phyloP scores from a whole-genome alignment of 1,140 invertebrate species.

The Reticulitermes speratus region DNA sequence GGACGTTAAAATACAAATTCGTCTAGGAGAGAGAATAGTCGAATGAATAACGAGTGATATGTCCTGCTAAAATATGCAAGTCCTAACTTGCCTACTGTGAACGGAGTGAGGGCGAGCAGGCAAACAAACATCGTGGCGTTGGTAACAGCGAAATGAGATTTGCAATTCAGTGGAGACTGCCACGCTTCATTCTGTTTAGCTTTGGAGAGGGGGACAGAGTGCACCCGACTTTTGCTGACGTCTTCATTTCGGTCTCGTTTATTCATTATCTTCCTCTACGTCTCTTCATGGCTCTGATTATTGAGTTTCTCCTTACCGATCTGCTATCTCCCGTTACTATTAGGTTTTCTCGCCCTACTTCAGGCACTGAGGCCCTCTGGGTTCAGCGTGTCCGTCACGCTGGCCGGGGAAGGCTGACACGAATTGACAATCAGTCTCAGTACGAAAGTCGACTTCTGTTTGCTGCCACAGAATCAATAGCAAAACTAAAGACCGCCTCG shows the following conservation, averaged over 20 bases:
- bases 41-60: neutral
- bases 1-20: neutral
- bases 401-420: neutral
- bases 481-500: neutral
- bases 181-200: neutral
- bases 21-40: neutral
- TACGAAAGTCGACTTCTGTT: neutral
- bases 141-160: neutral
- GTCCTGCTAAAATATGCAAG: neutral
- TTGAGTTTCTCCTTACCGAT: neutral
- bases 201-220: too few species aligned
- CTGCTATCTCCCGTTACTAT: neutral
- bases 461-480: neutral
- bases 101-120: neutral
- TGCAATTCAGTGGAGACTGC: neutral
- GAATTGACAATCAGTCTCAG: neutral
- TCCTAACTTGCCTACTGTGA: neutral
- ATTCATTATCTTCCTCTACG: neutral
- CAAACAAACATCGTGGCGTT: neutral
- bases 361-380: neutral
- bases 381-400: neutral
- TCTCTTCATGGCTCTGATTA: neutral
- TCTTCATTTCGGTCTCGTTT: constrained; percentile 10
- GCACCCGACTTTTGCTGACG: neutral
- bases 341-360: neutral